Conservation (phyloP, 2,113 vertebrate genomes). For the Eublepharis macularius region DNA sequence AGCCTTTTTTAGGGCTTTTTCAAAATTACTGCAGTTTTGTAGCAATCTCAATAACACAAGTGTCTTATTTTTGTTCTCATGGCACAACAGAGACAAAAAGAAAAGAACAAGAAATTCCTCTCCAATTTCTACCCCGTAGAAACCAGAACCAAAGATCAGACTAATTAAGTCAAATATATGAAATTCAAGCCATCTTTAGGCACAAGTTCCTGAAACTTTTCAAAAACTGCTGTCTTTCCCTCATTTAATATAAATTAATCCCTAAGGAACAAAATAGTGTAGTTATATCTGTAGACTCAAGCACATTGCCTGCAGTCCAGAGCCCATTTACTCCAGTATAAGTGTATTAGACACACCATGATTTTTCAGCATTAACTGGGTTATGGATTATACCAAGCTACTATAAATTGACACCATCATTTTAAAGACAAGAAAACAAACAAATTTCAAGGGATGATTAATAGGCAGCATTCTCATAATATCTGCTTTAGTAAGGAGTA, state of each 20-base stretch:
- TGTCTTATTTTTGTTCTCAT: too few relatives aligned
- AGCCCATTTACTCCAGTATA: background rate
- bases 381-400: background rate
- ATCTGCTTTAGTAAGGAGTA: background rate
- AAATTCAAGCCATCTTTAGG: background rate
- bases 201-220: background rate
- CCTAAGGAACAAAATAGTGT: background rate
- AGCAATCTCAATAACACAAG: too few relatives aligned
- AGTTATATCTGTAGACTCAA: background rate
- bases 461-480: background rate
- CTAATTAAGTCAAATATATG: background rate
- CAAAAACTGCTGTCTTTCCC: background rate
- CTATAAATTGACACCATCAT: background rate
- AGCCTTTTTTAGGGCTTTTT: too few relatives aligned
- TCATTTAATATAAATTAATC: conserved; percentile 1
- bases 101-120: background rate
- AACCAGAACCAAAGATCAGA: background rate
- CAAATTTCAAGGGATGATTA: background rate
- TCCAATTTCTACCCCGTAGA: background rate
- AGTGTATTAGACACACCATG: background rate
- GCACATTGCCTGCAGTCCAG: background rate
- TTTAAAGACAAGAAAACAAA: background rate
- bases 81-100: background rate
- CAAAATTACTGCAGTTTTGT: too few relatives aligned
- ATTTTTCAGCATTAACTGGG: background rate